Evolutionary conservation across 2,113 vertebrate species (phyloP), one percentile per base, ranked within the genome.

Genomic region (Protobothrops mucrosquamatus): DNA sequence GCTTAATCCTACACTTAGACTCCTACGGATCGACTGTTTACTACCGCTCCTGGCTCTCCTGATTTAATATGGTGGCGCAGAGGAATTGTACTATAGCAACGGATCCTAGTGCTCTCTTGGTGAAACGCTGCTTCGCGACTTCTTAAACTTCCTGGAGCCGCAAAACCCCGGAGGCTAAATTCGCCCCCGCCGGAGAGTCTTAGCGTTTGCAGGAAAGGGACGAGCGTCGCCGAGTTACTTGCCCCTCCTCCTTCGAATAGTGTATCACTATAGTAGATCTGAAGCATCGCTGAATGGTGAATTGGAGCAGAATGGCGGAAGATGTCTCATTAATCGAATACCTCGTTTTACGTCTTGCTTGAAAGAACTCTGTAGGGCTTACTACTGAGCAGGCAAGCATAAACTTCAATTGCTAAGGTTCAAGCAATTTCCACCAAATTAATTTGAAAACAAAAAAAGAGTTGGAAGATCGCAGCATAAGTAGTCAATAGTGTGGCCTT

Each of bases 31-130:
- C 24, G n/a, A 4, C 23, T 81, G 52, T 81, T 92, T 74, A 56
- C 64, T 61, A 56, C 34, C 14, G 56, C 61, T 43, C 55, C 52
- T 59, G 56, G 24, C 7, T 14, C 22, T 3, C 22, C 6, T 57
- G 64, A 57, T 43, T 85, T 89, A 54, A 89, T 85, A n/a, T 69
- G 48, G 29, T 89, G 23, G 3, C 88, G 11, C 92, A 89, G 54
- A 85, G 64, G 92, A 92, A 48, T 85, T 89, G 87, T 22, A 14
- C 88, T 92, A 89, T 92, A 85, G 92, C 88, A 92, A 92, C 92
- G 24, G 52, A 23, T 56, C 56, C 43, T 12, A 87, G 46, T 39
- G 46, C 91, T 91, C 61, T 81, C 90, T 87, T 52, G 85, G 56
- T 87, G 85, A 59, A 59, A 59, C 20, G 56, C 56, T 64, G 26